Conservation (phyloP, 1,140 invertebrate species). For the Teleogryllus occipitalis region DNA sequence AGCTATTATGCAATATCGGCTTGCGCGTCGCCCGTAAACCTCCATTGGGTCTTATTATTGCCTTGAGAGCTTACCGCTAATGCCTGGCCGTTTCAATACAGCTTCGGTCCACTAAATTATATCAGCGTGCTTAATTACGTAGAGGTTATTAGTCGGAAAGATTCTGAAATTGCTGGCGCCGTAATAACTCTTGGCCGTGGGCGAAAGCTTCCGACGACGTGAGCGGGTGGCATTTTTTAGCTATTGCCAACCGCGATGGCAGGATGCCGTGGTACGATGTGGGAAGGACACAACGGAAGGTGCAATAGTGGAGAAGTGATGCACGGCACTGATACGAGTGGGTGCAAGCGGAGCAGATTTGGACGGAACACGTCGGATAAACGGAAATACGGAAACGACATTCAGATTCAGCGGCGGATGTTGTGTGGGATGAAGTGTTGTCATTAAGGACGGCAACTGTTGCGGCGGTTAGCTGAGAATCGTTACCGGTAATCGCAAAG, state of each 20-base stretch:
- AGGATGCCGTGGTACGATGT: neutral
- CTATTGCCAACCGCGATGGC: neutral
- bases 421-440: too few species aligned
- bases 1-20: neutral
- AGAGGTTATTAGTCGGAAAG: neutral
- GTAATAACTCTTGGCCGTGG: neutral
- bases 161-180: neutral
- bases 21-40: neutral
- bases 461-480: too few species aligned
- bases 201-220: neutral
- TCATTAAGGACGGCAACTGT: too few species aligned
- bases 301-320: too few species aligned
- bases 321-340: too few species aligned
- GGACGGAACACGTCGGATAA: too few species aligned
- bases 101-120: neutral
- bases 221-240: too few species aligned
- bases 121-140: neutral
- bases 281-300: neutral
- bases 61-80: neutral
- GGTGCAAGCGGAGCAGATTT: too few species aligned
- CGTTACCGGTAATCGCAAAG: too few species aligned
- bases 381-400: too few species aligned
- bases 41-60: neutral
- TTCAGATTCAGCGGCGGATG: too few species aligned
- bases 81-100: neutral